Conservation (phyloP, 2,888 invertebrate genomes). For the Iselma pallidipennis region DNA sequence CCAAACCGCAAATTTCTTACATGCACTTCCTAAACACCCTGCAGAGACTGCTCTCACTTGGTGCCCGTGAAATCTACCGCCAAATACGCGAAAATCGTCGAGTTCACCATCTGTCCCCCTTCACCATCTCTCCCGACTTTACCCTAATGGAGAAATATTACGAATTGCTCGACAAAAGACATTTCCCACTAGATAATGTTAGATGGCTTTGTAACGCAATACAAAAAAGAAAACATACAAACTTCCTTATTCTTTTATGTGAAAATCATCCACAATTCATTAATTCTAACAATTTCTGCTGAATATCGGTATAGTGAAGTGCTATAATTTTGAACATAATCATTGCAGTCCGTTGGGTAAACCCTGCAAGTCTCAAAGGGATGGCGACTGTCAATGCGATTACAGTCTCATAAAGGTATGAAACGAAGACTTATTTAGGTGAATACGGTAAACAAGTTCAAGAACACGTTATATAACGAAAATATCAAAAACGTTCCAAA, state of each 20-base stretch:
- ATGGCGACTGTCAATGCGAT: conserved; percentile 27
- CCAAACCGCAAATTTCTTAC: too few species aligned
- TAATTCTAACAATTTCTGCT: neutral
- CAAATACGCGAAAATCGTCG: too few species aligned
- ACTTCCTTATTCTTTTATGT: too few species aligned
- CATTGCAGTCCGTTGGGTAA: conserved; percentile 24
- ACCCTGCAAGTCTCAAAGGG: conserved; percentile 21
- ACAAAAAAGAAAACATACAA: neutral
- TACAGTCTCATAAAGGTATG: conserved; percentile 25
- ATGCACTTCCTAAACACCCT: too few species aligned
- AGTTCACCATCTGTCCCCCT: too few species aligned
- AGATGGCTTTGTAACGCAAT: neutral
- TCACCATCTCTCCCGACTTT: too few species aligned
- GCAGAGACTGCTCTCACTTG: too few species aligned
- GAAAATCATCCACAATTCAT: neutral
- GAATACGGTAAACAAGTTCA: conserved; percentile 21
- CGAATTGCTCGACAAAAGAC: conserved; percentile 1
- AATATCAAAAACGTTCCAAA: conserved; percentile 9
- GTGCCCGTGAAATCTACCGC: too few species aligned
- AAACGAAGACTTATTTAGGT: conserved; percentile 13
- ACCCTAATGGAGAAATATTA: conserved; percentile 14
- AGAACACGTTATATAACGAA: conserved; percentile 11
- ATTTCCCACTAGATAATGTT: neutral
- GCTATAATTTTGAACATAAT: conserved; percentile 14
- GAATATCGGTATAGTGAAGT: too few species aligned